These are phyloP conservation scores for Drosophila neotestacea DNA, from an alignment of 2,888 invertebrate genomes.

Conservation along the genomic window DNA sequence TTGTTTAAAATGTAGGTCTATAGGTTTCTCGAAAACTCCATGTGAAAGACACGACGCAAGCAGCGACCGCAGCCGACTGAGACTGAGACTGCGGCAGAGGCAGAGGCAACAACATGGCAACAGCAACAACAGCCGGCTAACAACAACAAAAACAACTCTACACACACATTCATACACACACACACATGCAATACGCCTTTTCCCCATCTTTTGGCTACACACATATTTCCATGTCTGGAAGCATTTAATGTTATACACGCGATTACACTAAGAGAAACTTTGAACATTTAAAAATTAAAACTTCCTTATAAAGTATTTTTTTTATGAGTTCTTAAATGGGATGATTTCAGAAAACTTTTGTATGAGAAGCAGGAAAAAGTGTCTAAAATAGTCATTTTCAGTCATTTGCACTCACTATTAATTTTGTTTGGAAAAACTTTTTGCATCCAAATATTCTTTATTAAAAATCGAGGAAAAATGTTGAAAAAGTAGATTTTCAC, in stretches of 20 bases:
- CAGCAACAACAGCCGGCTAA: slow-evolving; percentile 63
- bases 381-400: too few relatives aligned
- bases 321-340: too few relatives aligned
- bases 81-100: slow-evolving; percentile 21
- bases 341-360: too few relatives aligned
- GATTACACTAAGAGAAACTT: slow-evolving; percentile 57
- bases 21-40: slow-evolving; percentile 83
- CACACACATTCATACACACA: slow-evolving; percentile 23
- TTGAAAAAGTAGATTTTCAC: too few relatives aligned
- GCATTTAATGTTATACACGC: slow-evolving; percentile 66
- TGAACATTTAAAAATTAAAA: not conserved
- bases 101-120: slow-evolving; percentile 49
- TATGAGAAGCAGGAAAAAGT: too few relatives aligned
- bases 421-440: too few relatives aligned
- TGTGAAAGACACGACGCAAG: slow-evolving; percentile 64
- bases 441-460: too few relatives aligned
- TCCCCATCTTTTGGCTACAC: slow-evolving; percentile 61
- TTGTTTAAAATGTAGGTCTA: slow-evolving; percentile 84
- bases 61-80: slow-evolving; percentile 28
- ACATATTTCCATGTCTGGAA: slow-evolving; percentile 44
- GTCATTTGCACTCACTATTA: too few relatives aligned
- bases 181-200: slow-evolving; percentile 40
- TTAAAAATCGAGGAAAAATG: too few relatives aligned
- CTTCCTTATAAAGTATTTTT: too few relatives aligned
- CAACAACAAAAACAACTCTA: slow-evolving; percentile 27